phyloP scores from a whole-genome alignment of 2,888 invertebrate genomes.

The Platerodrilus igneus region DNA sequence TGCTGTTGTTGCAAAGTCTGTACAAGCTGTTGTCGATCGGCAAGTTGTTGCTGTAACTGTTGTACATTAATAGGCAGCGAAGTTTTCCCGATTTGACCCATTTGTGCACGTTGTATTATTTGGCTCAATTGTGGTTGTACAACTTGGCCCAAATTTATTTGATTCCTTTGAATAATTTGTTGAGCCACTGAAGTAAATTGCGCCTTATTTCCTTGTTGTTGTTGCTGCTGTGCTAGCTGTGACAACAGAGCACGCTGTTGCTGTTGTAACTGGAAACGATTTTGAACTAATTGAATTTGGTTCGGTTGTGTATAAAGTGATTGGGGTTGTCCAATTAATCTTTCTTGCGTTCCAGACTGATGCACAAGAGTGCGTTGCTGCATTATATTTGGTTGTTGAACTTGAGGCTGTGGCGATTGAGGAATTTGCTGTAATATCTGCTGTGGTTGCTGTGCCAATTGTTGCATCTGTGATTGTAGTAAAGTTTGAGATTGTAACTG shows the following conservation, averaged over 20 bases:
- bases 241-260: too few relatives aligned
- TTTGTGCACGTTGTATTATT: constrained; percentile 21
- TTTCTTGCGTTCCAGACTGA: constrained; percentile 37
- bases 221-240: too few relatives aligned
- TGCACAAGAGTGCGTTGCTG: constrained; percentile 41
- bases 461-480: constrained; percentile 24
- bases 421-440: constrained; percentile 31
- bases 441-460: constrained; percentile 17
- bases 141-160: not conserved
- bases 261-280: constrained; percentile 42
- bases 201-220: not conserved
- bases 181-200: not conserved
- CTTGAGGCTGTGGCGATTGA: constrained; percentile 23
- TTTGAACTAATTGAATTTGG: constrained; percentile 36
- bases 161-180: not conserved
- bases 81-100: constrained; percentile 12
- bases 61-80: constrained; percentile 14
- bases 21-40: constrained; percentile 13
- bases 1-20: constrained; percentile 14
- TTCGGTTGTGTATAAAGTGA: constrained; percentile 15
- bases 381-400: constrained; percentile 20
- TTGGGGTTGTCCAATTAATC: constrained; percentile 17
- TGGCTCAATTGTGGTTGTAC: constrained; percentile 15
- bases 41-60: constrained; percentile 20
- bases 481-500: constrained; percentile 24